phyloP scores from a whole-genome alignment of 2,797 vertebrate species.

The Poecilia gillii region DNA sequence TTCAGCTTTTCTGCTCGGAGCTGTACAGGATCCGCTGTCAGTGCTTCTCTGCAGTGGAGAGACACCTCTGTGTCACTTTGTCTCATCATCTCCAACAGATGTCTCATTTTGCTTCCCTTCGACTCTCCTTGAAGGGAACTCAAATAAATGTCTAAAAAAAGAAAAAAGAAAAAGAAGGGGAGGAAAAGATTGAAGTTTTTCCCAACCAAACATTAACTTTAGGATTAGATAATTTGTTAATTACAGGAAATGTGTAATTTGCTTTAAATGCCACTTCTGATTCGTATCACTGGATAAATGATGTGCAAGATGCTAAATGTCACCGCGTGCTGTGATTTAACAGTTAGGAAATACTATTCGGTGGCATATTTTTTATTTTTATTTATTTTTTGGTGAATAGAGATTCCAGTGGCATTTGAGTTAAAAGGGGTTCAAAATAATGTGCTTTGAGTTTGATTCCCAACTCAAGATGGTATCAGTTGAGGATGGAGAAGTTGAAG shows the following conservation, averaged over 20 bases:
- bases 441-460: neutral
- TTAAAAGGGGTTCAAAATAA: neutral
- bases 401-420: neutral
- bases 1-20: conserved; percentile 43
- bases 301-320: conserved; percentile 3
- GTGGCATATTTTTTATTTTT: neutral
- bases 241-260: conserved; percentile 45
- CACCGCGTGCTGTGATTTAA: neutral
- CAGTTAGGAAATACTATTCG: neutral
- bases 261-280: conserved; percentile 60
- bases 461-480: neutral
- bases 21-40: conserved; percentile 30
- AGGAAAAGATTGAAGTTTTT: conserved; percentile 15
- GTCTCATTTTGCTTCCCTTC: conserved; percentile 37
- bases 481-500: neutral
- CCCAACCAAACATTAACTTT: conserved; percentile 39
- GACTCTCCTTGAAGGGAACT: conserved; percentile 17
- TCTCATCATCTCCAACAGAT: conserved; percentile 32
- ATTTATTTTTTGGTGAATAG: neutral
- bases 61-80: conserved; percentile 27
- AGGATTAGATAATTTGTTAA: conserved; percentile 31
- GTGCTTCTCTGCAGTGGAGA: conserved; percentile 22
- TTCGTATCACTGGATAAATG: neutral
- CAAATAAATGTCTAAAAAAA: conserved; percentile 18
- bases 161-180: neutral